A percentile compares a stretch with the other conserved stretches of the same genome.
phyloP scores from a whole-genome alignment of 2,888 invertebrate species.

The Agrotis segetum region DNA sequence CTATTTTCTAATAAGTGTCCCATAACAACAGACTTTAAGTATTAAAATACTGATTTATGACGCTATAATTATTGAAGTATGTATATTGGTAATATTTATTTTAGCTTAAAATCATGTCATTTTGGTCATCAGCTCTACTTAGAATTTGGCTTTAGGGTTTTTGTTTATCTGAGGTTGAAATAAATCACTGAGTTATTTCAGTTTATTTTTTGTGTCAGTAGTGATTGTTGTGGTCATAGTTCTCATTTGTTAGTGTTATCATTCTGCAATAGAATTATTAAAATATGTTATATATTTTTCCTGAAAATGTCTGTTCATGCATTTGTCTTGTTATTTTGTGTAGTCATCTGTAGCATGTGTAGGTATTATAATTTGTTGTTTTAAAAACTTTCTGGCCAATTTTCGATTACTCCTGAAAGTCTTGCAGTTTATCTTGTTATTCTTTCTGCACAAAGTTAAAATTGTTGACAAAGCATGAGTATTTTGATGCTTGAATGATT shows the following conservation, averaged over 20 bases:
- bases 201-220: slow-evolving; percentile 1
- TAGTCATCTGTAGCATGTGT: too few species aligned
- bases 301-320: too few species aligned
- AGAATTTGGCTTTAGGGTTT: background rate
- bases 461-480: too few species aligned
- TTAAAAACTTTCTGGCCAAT: too few species aligned
- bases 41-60: background rate
- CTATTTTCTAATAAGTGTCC: background rate
- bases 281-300: too few species aligned
- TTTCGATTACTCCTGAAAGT: too few species aligned
- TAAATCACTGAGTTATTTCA: background rate
- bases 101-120: background rate
- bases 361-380: too few species aligned
- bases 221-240: background rate
- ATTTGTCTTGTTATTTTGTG: too few species aligned
- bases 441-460: too few species aligned
- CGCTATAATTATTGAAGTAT: background rate
- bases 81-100: background rate
- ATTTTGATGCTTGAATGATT: too few species aligned
- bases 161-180: slow-evolving; percentile 10
- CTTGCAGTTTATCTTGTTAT: too few species aligned
- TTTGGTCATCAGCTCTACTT: background rate
- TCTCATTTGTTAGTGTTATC: background rate
- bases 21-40: background rate
- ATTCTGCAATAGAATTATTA: too few species aligned